Conservation (phyloP, 2,888 invertebrate genomes). For the Pyrgus malvae region DNA sequence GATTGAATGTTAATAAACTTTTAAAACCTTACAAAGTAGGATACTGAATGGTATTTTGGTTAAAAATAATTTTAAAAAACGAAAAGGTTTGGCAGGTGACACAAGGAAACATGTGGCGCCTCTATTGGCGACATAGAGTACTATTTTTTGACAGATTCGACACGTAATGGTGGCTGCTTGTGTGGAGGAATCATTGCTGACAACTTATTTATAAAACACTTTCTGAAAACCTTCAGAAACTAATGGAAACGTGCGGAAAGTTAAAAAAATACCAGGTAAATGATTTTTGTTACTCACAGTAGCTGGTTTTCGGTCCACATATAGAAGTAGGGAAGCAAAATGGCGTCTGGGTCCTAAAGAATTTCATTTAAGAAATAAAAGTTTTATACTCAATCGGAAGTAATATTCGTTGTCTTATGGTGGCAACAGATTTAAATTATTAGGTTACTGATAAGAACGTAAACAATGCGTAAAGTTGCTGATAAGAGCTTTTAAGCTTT, state of each 20-base stretch:
- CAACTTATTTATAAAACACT: conserved; percentile 66
- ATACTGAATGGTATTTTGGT: background rate
- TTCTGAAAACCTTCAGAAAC: conserved; percentile 64
- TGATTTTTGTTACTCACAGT: conserved; percentile 29
- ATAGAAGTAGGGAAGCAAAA: conserved; percentile 30
- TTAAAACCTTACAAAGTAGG: too few species aligned
- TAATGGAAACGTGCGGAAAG: conserved; percentile 41
- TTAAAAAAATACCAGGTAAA: conserved; percentile 49
- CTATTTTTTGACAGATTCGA: conserved; percentile 33
- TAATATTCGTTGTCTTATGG: conserved; percentile 40
- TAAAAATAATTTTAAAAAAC: background rate
- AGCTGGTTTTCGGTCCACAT: background rate
- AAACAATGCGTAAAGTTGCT: conserved; percentile 34
- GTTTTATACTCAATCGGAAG: background rate
- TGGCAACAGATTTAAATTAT: conserved; percentile 48
- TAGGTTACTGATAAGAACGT: conserved; percentile 41
- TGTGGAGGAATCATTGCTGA: conserved; percentile 69
- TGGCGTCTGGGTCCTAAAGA: background rate
- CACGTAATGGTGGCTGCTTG: conserved; percentile 77
- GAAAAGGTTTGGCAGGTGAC: conserved; percentile 2
- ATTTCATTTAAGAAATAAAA: background rate
- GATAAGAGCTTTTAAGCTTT: background rate
- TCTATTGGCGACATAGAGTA: conserved; percentile 8
- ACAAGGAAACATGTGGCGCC: background rate
- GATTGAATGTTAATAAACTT: too few species aligned